A percentile compares a stretch with the other conserved stretches of the same genome.
phyloP scores from a whole-genome alignment of 2,797 vertebrate species.

The Enteromius trimaculatus region DNA sequence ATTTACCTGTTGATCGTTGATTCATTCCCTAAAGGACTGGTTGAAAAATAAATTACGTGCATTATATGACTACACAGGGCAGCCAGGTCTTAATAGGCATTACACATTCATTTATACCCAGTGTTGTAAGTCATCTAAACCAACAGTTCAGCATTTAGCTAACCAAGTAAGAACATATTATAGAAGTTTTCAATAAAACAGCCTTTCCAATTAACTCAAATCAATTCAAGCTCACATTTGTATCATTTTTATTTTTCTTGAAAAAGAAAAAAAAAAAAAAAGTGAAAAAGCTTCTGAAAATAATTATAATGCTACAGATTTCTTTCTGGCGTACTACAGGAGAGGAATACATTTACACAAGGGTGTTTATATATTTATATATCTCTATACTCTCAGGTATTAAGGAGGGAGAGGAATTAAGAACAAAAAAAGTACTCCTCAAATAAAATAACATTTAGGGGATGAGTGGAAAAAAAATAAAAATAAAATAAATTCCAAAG shows the following conservation, averaged over 20 bases:
- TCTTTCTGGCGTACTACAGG: constrained; percentile 71
- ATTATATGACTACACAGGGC: not conserved
- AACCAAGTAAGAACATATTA: not conserved
- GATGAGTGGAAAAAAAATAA: constrained; percentile 35
- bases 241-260: constrained; percentile 75
- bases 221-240: constrained; percentile 33
- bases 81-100: not conserved
- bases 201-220: not conserved
- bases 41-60: not conserved
- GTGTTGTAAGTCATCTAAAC: not conserved
- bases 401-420: constrained; percentile 64
- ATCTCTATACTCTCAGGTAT: constrained; percentile 77
- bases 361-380: constrained; percentile 76
- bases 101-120: not conserved
- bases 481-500: constrained; percentile 47
- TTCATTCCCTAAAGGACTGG: not conserved
- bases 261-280: constrained; percentile 70
- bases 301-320: constrained; percentile 84
- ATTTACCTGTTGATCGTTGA: not conserved
- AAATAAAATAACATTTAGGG: constrained; percentile 58
- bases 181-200: not conserved
- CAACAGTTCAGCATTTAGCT: not conserved
- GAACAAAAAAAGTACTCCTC: constrained; percentile 62
- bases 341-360: constrained; percentile 81
- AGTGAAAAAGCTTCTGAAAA: constrained; percentile 75